These are phyloP conservation scores for Calliphora vomitoria DNA, from an alignment of 2,888 invertebrate genomes.

Conservation along the genomic window DNA sequence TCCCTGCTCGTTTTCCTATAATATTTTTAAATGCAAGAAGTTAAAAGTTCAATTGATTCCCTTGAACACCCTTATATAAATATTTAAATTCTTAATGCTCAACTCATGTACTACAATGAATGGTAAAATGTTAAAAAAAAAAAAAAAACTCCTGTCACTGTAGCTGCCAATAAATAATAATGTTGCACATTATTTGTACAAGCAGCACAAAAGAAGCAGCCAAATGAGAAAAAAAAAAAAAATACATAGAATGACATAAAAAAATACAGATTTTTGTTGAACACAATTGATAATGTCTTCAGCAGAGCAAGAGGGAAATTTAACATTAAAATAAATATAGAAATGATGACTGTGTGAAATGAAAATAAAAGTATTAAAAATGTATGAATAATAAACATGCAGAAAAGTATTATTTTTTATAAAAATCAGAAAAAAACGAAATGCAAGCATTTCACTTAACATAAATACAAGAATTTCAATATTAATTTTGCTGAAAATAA, in stretches of 20 bases:
- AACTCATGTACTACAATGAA: background rate
- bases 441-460: too few relatives aligned
- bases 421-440: background rate
- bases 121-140: background rate
- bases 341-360: conserved; percentile 8
- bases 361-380: conserved; percentile 25
- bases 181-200: conserved; percentile 20
- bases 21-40: too few relatives aligned
- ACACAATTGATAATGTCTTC: background rate
- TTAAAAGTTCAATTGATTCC: too few relatives aligned
- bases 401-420: background rate
- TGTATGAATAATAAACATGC: too few relatives aligned
- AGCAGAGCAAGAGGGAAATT: background rate
- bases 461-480: too few relatives aligned
- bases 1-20: too few relatives aligned
- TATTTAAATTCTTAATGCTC: background rate
- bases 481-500: too few relatives aligned
- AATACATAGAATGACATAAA: background rate
- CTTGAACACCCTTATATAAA: too few relatives aligned
- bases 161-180: conserved; percentile 35
- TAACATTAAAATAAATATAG: conserved; percentile 11
- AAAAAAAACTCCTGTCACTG: conserved; percentile 16
- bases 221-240: conserved; percentile 33
- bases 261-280: background rate
- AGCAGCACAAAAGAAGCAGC: conserved; percentile 5